phyloP scores from a whole-genome alignment of 2,797 vertebrate genomes.

The Chromis chromis region DNA sequence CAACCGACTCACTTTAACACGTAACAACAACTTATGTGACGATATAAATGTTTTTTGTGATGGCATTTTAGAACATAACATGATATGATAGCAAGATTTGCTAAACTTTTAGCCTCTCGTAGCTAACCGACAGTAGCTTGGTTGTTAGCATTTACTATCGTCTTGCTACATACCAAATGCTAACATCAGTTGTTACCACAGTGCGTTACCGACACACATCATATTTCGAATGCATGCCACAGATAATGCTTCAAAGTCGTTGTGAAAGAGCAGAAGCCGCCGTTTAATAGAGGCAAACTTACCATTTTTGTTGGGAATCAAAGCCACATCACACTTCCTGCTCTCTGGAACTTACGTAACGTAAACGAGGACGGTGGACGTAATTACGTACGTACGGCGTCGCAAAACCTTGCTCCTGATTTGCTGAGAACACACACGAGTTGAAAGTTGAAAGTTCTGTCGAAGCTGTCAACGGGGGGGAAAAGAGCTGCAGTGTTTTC shows the following conservation, averaged over 20 bases:
- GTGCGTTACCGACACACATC: not conserved
- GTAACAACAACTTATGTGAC: accelerated
- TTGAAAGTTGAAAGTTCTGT: slow-evolving; percentile 37
- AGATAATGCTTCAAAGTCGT: not conserved
- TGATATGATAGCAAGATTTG: not conserved
- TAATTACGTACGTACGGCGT: slow-evolving; percentile 37
- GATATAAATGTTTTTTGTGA: not conserved
- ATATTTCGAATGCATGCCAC: accelerated
- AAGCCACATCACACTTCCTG: slow-evolving; percentile 81
- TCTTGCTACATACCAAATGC: not conserved
- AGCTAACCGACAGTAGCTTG: slow-evolving; percentile 40
- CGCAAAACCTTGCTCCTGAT: slow-evolving; percentile 37
- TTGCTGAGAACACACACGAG: slow-evolving; percentile 46
- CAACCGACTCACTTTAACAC: not conserved
- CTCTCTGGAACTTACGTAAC: slow-evolving; percentile 49
- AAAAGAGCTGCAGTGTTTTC: not conserved
- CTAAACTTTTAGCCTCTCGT: slow-evolving; percentile 32
- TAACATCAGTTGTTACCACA: not conserved
- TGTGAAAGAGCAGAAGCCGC: not conserved
- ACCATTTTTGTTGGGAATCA: slow-evolving; percentile 78
- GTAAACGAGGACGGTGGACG: not conserved
- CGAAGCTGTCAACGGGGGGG: slow-evolving; percentile 5
- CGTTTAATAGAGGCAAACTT: slow-evolving; percentile 42
- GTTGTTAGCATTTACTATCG: slow-evolving; percentile 22
- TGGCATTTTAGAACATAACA: not conserved